Evolutionary conservation across 1,140 invertebrate genomes (phyloP), one percentile per base, ranked within the genome.

Genomic region (Drosophila simulans): DNA sequence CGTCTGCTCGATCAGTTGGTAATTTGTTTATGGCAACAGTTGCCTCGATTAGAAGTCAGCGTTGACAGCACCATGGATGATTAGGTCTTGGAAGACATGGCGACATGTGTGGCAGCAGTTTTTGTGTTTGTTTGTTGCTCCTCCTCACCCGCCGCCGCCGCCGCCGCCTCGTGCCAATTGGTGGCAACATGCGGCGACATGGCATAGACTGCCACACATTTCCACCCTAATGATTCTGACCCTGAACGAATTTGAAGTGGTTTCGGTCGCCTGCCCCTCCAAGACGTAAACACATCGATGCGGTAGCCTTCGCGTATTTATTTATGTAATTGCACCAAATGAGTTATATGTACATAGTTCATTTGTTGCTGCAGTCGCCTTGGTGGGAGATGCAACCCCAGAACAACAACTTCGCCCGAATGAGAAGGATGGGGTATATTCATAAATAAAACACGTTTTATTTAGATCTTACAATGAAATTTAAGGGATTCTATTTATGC

Each of bases 1-100:
- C 52, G 71, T 43, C 68, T 72, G 57, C 37, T 31, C 60, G 71
- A 70, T 80, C 46, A 48, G 77, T 83, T 66, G 48, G 58, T 69
- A 79, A 83, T 79, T 83, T 82, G 80, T 82, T 82, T 82, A 83
- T 73, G 63, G 80, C 79, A 68, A 83, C 79, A 79, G 74, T 83
- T 79, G 79, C 39, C 68, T 63, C 80, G 80, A 82, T 82, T 83
- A 74, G 69, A 55, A 43, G 80, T 42, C 60, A 45, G 75, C 69
- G 80, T 74, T 83, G 80, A 82, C 80, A 82, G 69, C 74, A 55
- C 77, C 80, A 58, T 60, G 75, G 65, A 60, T 77, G 74, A 78
- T 73, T 75, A 74, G 78, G 66, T 70, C 80, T 83, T 83, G 56
- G 74, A 54, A 68, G 74, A 57, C 48, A 31, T 8, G 57, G 48